Evolutionary conservation across 2,797 vertebrate species (phyloP), one percentile per base, ranked within the genome.

Genomic region (Brachyalestes nurse): DNA sequence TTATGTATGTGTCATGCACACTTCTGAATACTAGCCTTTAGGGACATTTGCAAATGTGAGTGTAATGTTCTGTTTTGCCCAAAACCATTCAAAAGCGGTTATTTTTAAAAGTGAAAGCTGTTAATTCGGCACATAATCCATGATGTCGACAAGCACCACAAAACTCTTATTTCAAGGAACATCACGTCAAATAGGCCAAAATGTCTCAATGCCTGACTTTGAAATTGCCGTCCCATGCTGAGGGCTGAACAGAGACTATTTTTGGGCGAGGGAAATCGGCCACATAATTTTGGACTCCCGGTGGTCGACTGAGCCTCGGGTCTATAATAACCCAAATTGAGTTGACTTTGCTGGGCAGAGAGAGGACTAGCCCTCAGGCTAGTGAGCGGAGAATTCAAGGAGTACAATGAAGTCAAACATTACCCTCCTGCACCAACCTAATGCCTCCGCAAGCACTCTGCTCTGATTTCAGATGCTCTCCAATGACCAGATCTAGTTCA

Each of bases 321-420:
- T 92, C 92, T 90, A 79, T 86, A 21, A 86, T 93, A 91, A 94
- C 92, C 93, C 93, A 94, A 90, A 92, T 93, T 92, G 85, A 93
- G 88, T 92, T 92, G 93, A 93, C 92, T 93, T 92, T 92, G 88
- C 91, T 88, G 88, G 90, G 90, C 81, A 90, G 89, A 88, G 91
- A 88, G 91, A 88, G 89, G 83, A 62, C 53, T 25, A 80, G 87
- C 93, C 92, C 83, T 65, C 38, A 89, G 92, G 92, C 82, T 82
- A 62, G 0, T 58, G 64, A 84, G 86, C 86, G 86, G 69, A 93
- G 87, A 90, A 92, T 92, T 91, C 87, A 88, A 89, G 87, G 76
- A 88, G 88, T 75, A 92, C 92, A 92, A 90, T 91, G 91, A 90
- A 90, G 90, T 86, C 88, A 69, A 90, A 89, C 86, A 86, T 80